These are phyloP conservation scores for Sceloporus tristichus DNA, from an alignment of 2,113 vertebrate species.

Conservation along the genomic window DNA sequence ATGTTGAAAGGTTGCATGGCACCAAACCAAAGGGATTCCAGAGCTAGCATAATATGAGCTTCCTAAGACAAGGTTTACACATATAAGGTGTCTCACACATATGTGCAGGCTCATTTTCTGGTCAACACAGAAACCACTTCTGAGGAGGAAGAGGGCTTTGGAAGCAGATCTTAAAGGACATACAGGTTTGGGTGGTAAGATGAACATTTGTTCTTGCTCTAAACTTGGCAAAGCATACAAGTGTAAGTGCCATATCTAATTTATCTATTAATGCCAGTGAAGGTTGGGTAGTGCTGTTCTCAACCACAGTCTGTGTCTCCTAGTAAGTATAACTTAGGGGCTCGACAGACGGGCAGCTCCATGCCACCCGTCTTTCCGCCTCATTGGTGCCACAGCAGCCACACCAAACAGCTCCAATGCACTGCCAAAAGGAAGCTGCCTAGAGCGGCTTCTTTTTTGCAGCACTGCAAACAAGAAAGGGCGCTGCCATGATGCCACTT, in stretches of 20 bases:
- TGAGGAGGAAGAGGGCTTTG: no score
- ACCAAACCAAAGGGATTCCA: not conserved
- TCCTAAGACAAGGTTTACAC: not conserved
- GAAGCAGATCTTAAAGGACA: no score
- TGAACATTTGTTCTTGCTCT: not conserved
- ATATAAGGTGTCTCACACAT: not conserved
- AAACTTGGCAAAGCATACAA: not conserved
- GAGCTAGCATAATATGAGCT: not conserved
- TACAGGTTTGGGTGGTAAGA: no score
- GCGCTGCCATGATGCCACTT: no score
- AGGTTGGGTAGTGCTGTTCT: not conserved
- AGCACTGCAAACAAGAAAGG: no score
- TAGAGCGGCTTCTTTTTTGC: no score
- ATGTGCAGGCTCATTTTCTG: not conserved
- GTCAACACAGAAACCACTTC: no score
- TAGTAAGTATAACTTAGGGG: not conserved
- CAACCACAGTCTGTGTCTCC: not conserved
- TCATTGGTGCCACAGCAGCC: no score
- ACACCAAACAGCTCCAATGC: no score
- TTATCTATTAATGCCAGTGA: not conserved
- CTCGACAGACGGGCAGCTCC: no score
- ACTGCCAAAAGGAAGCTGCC: no score
- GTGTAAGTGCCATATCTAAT: not conserved
- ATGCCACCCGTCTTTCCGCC: no score
- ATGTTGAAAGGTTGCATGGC: not conserved